Percentiles rank a stretch among this genome's conserved stretches.
Evolutionary conservation across 2,888 invertebrate species (phyloP).

Genomic region (Troides helena): DNA sequence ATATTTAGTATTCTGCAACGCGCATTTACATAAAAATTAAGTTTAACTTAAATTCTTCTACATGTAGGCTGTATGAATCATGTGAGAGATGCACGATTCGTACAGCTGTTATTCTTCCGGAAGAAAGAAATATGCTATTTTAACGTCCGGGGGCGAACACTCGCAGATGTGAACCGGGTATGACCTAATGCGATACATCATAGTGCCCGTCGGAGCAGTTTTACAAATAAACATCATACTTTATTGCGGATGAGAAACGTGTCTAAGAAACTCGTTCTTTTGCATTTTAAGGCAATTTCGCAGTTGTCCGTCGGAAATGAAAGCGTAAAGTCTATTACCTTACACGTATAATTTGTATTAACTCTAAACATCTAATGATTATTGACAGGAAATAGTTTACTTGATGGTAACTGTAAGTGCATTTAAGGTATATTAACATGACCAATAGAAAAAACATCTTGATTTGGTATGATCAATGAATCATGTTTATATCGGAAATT

Average conservation of each 20-base stretch:
- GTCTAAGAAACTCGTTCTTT: constrained; percentile 37
- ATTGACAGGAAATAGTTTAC: no score
- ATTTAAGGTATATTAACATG: no score
- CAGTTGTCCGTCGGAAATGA: constrained; percentile 33
- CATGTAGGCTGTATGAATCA: no score
- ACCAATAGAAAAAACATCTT: no score
- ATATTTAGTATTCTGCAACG: no score
- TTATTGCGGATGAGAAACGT: constrained; percentile 38
- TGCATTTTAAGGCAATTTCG: constrained; percentile 36
- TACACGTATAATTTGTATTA: neutral
- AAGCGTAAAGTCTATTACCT: constrained; percentile 21
- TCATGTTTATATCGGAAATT: no score
- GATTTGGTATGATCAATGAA: no score
- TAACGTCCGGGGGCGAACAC: constrained; percentile 5
- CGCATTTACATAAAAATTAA: no score
- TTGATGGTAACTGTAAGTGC: no score
- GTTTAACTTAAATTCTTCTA: no score
- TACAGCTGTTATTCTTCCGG: constrained; percentile 1
- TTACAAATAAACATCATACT: constrained; percentile 35
- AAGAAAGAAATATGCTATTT: constrained; percentile 1
- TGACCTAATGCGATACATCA: constrained; percentile 30
- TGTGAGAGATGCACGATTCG: no score
- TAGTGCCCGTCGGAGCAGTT: constrained; percentile 31
- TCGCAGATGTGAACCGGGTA: constrained; percentile 21
- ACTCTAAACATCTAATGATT: neutral